phyloP scores from a whole-genome alignment of 2,888 invertebrate species.

The Ischnus inquisitorius region DNA sequence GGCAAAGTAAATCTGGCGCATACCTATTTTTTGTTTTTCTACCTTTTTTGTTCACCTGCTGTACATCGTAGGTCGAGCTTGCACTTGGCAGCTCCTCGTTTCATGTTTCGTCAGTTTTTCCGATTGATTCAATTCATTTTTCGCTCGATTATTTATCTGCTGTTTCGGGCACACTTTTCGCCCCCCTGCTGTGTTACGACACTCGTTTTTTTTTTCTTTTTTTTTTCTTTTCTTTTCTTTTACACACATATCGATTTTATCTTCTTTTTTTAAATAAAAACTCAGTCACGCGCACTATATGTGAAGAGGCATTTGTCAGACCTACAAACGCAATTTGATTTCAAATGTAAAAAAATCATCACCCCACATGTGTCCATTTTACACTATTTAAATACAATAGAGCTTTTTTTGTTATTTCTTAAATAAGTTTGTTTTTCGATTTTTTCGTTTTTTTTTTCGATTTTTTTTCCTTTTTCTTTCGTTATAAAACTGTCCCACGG shows the following conservation, averaged over 20 bases:
- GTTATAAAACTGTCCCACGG: constrained; percentile 84
- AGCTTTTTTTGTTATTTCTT: constrained; percentile 83
- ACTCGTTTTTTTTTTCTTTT: constrained; percentile 66
- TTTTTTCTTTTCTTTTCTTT: neutral
- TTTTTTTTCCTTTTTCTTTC: constrained; percentile 69
- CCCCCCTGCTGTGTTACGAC: constrained; percentile 75
- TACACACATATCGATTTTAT: neutral
- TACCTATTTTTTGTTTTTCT: constrained; percentile 52
- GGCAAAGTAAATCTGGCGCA: constrained; percentile 54
- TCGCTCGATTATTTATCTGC: constrained; percentile 44
- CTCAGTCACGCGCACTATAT: constrained; percentile 84
- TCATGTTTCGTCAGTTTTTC: constrained; percentile 53
- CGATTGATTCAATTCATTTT: constrained; percentile 51
- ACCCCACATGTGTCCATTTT: constrained; percentile 84
- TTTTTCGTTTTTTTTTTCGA: constrained; percentile 70
- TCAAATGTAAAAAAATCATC: constrained; percentile 82
- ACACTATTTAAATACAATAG: constrained; percentile 86
- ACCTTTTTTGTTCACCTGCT: constrained; percentile 67
- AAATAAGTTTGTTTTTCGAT: constrained; percentile 81
- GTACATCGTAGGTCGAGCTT: constrained; percentile 74
- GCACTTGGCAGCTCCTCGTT: constrained; percentile 61
- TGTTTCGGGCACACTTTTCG: constrained; percentile 60
- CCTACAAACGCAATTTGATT: constrained; percentile 85
- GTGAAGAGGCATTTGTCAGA: constrained; percentile 84
- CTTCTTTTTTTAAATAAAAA: constrained; percentile 77